A percentile compares a stretch with the other conserved stretches of the same genome.
Conservation (phyloP, 2,113 vertebrate species). For the Ardeotis arabs region DNA sequence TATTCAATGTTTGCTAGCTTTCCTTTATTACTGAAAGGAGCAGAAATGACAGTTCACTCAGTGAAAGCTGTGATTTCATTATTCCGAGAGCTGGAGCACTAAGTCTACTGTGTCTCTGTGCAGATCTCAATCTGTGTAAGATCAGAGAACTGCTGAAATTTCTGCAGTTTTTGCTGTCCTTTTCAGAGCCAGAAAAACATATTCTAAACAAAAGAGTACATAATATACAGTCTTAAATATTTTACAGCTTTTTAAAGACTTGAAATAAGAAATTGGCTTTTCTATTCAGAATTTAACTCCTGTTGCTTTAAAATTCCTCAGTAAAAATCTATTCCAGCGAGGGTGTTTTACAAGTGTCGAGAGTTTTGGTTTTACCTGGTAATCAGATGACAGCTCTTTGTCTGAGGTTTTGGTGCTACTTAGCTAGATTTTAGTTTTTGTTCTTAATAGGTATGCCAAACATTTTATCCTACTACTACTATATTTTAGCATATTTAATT, state of each 20-base stretch:
- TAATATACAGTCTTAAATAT: background rate
- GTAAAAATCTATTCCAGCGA: background rate
- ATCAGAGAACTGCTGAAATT: background rate
- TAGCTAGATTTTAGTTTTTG: constrained; percentile 39
- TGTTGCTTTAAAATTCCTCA: background rate
- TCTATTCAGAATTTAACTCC: background rate
- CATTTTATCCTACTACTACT: constrained; percentile 32
- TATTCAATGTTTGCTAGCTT: background rate
- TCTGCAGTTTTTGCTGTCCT: background rate
- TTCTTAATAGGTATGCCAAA: constrained; percentile 54
- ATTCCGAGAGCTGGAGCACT: background rate
- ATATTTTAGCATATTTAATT: constrained; percentile 70
- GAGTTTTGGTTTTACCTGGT: constrained; percentile 43
- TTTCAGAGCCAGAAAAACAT: background rate
- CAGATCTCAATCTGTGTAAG: background rate
- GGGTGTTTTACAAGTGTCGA: background rate
- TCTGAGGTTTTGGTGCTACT: constrained; percentile 31
- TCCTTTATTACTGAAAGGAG: background rate
- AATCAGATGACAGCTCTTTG: constrained; percentile 55
- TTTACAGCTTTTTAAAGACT: background rate
- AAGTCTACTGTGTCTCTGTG: background rate
- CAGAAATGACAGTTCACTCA: background rate
- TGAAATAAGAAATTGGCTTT: background rate
- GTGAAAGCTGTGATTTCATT: background rate
- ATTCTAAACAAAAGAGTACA: background rate